A percentile compares a stretch with the other conserved stretches of the same genome.
phyloP scores from a whole-genome alignment of 2,888 invertebrate species.

The Scaptomyza reducta region DNA sequence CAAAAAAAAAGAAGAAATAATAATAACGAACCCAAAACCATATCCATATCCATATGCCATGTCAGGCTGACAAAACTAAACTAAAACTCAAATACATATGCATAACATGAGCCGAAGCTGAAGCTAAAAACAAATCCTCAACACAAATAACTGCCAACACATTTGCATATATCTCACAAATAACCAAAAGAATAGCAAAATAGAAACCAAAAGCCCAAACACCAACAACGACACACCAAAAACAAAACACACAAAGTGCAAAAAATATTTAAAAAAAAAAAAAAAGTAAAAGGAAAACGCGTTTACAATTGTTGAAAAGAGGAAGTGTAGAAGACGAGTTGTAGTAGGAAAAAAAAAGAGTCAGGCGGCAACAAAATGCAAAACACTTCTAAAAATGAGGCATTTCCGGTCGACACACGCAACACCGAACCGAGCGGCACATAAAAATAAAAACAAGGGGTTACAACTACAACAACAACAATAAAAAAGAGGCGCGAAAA shows the following conservation, averaged over 20 bases:
- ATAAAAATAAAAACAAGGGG: constrained; percentile 53
- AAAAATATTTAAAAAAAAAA: constrained; percentile 33
- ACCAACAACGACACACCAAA: constrained; percentile 15
- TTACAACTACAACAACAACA: constrained; percentile 38
- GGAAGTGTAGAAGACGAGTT: neutral
- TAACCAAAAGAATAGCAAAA: constrained; percentile 53
- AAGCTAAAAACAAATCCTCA: constrained; percentile 71
- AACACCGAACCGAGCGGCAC: constrained; percentile 29
- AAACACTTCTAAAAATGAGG: constrained; percentile 79
- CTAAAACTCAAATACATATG: constrained; percentile 78
- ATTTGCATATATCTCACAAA: constrained; percentile 75
- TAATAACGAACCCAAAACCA: constrained; percentile 51
- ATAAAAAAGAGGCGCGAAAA: constrained; percentile 67
- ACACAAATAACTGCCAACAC: constrained; percentile 75
- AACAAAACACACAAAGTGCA: constrained; percentile 10
- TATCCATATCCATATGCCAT: constrained; percentile 61
- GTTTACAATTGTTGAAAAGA: constrained; percentile 52
- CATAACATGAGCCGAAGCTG: constrained; percentile 58
- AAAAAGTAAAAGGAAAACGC: constrained; percentile 44
- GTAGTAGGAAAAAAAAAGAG: constrained; percentile 18
- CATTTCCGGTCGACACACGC: constrained; percentile 76
- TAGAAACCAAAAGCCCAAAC: constrained; percentile 61
- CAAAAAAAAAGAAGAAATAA: constrained; percentile 20
- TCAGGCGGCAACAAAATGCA: constrained; percentile 67
- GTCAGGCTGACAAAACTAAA: constrained; percentile 73